phyloP scores from a whole-genome alignment of 2,888 invertebrate species.

The Phymatocera aterrima region DNA sequence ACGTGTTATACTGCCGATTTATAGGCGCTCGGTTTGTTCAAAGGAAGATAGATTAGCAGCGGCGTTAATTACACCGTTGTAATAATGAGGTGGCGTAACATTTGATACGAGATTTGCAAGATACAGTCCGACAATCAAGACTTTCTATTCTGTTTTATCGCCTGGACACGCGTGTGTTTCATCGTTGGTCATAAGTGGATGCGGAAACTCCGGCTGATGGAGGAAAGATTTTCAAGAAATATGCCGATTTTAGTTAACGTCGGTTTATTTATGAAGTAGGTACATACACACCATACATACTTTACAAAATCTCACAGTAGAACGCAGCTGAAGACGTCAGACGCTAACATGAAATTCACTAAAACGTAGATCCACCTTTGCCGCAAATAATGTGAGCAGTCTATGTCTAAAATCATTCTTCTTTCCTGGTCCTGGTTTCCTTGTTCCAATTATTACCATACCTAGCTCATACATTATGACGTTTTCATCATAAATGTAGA shows the following conservation, averaged over 20 bases:
- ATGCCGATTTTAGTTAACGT: neutral
- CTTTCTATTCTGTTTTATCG: conserved; percentile 40
- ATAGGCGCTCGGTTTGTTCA: neutral
- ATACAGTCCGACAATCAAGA: conserved; percentile 20
- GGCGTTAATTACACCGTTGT: conserved; percentile 34
- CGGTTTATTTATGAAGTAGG: too few relatives aligned
- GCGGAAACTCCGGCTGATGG: neutral
- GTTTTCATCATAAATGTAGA: too few relatives aligned
- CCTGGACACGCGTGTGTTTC: conserved; percentile 23
- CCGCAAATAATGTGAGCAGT: too few relatives aligned
- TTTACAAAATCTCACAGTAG: too few relatives aligned
- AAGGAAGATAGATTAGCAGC: conserved; percentile 20
- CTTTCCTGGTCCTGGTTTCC: neutral
- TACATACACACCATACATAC: too few relatives aligned
- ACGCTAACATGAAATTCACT: too few relatives aligned
- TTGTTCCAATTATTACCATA: neutral
- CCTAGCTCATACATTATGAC: too few relatives aligned
- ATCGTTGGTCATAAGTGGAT: neutral
- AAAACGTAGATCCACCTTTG: too few relatives aligned
- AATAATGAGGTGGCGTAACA: conserved; percentile 27
- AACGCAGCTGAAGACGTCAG: too few relatives aligned
- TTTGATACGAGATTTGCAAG: conserved; percentile 35
- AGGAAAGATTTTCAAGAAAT: conserved; percentile 7
- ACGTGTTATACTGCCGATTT: neutral
- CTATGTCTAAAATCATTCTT: neutral